Percentiles rank a stretch among this genome's conserved stretches.
Conservation (phyloP, 2,113 vertebrate species). For the Pteruthius melanotis region DNA sequence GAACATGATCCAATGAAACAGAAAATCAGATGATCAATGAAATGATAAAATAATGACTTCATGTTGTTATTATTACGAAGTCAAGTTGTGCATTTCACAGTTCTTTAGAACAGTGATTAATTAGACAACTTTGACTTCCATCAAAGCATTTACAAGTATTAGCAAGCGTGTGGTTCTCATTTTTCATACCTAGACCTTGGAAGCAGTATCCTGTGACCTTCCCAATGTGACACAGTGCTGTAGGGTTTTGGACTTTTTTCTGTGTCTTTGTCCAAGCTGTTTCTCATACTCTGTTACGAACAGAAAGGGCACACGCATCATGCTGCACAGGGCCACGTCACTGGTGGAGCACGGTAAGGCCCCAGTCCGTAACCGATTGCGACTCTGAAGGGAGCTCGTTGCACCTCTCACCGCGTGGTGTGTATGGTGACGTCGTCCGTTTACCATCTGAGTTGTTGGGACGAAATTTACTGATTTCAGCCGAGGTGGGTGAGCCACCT, state of each 20-base stretch:
- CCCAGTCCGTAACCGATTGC: no score
- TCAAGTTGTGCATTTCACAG: not conserved
- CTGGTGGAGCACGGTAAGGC: no score
- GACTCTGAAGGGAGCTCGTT: no score
- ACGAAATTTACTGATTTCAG: no score
- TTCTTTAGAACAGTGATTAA: not conserved
- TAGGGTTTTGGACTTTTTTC: not conserved
- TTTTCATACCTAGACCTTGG: not conserved
- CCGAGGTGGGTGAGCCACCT: no score
- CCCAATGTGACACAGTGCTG: not conserved
- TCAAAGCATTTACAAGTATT: not conserved
- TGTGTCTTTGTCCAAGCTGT: not conserved
- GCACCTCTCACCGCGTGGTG: no score
- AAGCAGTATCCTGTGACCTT: not conserved
- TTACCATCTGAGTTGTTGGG: no score
- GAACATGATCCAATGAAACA: not conserved
- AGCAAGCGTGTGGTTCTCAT: not conserved
- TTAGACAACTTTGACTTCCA: not conserved
- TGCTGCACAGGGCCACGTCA: no score
- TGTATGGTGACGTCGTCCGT: no score
- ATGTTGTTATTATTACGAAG: not conserved
- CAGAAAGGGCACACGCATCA: no score
- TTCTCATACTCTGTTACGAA: not conserved
- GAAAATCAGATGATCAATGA: not conserved
- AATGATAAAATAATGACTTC: not conserved